Evolutionary conservation across 2,888 invertebrate genomes (phyloP), one percentile per base, ranked within the genome.

Genomic region (Eremobia ochroleuca): DNA sequence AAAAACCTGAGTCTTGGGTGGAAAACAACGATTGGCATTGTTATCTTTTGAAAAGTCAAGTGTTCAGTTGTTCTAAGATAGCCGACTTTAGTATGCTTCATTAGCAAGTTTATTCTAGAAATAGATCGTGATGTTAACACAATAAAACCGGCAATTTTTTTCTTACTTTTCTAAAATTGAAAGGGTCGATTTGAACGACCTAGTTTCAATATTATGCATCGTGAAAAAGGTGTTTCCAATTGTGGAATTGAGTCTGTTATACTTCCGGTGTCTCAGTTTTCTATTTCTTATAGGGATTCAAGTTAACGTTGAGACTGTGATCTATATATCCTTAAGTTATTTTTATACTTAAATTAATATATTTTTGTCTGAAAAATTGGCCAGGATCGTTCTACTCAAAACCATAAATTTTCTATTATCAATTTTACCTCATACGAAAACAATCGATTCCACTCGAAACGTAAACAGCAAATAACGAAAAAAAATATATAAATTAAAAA

Each of bases 401-500:
- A 40, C 13, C n/a, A 43, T 3, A 59, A 31, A 40, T 55, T 52
- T 4, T 40, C 6, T n/a, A 65, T 25, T 76, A 37, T 49, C 40
- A 34, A 76, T 75, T 65, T 65, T 2, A 9, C 13, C 13, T 21
- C 34, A 64, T 59, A 37, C 55, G 8, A 72, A 75, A 81, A 65
- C 64, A 58, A 70, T 81, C 40, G 55, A 84, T 79, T 66, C 46
- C 61, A 77, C 64, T 84, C 64, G 64, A 74, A 81, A 78, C 46
- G 55, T 55, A 81, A 81, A 79, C 77, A 81, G n/a, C 34, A 82
- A 87, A 88, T 78, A 85, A 73, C 62, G 58, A 58, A 81, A 81
- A 87, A 81, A 85, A 89, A 88, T 84, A 89, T 81, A 89, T 82
- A 88, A 84, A 88, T 88, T 85, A 88, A 85, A 89, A 85, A 86